These are phyloP conservation scores for Pionites leucogaster DNA, from an alignment of 2,113 vertebrate genomes.

Conservation along the genomic window DNA sequence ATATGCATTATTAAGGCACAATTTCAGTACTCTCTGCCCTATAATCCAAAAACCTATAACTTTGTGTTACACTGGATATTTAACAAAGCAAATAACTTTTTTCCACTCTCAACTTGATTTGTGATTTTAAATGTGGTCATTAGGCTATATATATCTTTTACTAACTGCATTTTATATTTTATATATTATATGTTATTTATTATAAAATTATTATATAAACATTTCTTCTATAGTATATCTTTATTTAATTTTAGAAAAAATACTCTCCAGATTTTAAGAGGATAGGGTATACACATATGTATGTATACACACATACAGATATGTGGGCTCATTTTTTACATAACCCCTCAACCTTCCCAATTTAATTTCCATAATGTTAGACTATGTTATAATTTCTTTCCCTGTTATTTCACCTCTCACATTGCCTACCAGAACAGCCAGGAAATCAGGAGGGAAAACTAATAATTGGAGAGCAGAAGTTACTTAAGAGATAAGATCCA, in stretches of 20 bases:
- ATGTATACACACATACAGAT: neutral
- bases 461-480: neutral
- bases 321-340: neutral
- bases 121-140: neutral
- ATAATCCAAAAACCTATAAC: neutral
- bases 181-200: neutral
- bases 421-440: neutral
- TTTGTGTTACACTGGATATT: neutral
- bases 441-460: neutral
- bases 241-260: neutral
- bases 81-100: neutral
- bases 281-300: neutral
- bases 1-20: neutral
- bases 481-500: neutral
- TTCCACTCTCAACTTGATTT: neutral
- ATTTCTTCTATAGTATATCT: neutral
- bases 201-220: neutral
- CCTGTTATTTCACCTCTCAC: neutral
- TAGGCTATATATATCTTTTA: neutral
- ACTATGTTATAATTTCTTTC: neutral
- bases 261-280: neutral
- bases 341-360: neutral
- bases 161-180: neutral
- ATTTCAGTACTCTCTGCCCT: neutral
- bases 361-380: neutral